These are phyloP conservation scores for Drosophila phalerata DNA, from an alignment of 2,888 invertebrate species.

Conservation along the genomic window DNA sequence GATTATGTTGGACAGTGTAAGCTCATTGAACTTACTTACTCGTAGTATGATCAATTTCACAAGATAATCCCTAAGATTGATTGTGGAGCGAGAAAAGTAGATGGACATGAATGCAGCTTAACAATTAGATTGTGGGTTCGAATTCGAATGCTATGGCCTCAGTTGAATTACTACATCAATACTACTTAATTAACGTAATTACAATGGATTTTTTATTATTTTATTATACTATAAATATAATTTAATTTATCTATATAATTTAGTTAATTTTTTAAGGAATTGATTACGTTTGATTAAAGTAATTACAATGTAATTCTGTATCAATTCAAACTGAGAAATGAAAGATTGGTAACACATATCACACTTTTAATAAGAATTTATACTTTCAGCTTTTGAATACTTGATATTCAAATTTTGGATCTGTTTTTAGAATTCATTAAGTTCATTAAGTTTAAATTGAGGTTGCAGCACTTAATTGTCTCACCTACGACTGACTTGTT, in stretches of 20 bases:
- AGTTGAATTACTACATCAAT: not conserved
- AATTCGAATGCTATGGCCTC: not conserved
- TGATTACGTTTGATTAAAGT: too few relatives aligned
- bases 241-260: too few relatives aligned
- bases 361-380: not conserved
- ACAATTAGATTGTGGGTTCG: not conserved
- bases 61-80: constrained; percentile 14
- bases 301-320: too few relatives aligned
- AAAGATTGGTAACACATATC: not conserved
- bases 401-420: too few relatives aligned
- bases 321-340: not conserved
- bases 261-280: too few relatives aligned
- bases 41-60: constrained; percentile 17
- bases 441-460: constrained; percentile 2
- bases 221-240: too few relatives aligned
- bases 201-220: not conserved
- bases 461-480: constrained; percentile 2
- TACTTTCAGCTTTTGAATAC: not conserved
- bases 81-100: not conserved
- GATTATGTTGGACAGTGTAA: constrained; percentile 19
- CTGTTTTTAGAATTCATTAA: not conserved
- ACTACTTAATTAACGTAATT: not conserved
- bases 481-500: constrained; percentile 20
- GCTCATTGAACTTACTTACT: constrained; percentile 14
- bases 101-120: not conserved